Evolutionary conservation across 1,140 invertebrate genomes (phyloP), one percentile per base, ranked within the genome.

Genomic region (Drosophila ambigua): DNA sequence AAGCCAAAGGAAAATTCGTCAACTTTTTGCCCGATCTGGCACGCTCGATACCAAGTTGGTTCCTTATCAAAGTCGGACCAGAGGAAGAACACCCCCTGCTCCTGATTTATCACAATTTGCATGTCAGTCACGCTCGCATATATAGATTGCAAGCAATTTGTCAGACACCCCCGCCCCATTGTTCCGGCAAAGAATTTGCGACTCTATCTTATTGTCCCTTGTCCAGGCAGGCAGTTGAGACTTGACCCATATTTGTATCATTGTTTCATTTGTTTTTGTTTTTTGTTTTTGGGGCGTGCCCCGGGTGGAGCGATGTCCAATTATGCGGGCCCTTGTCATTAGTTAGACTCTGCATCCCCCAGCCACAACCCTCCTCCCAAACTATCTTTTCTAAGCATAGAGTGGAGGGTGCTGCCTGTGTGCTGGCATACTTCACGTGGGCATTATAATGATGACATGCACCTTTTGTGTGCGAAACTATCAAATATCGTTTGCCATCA

Each of bases 61-160:
- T 51, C 57, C 55, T 75, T 75, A 76, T 75, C 72, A 68, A 55
- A 60, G 44, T 75, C 61, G 54, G 11, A 41, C 43, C 72, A 76
- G 73, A 48, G 57, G 53, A 45, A 26, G 28, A 58, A 23, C 43
- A 44, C 43, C 66, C 57, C 62, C 51, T 72, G 3, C 23, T 24
- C 23, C 71, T 66, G 76, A 84, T 84, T 83, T 85, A 84, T 84
- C 80, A 77, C 80, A 77, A 84, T 84, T 84, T 84, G 77, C 80
- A 84, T 84, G 80, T 79, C 80, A 84, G 80, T 84, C 80, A 84
- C 80, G 80, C 72, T 69, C 61, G 64, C 59, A 58, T 59, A 74
- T 89, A 88, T 77, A 82, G 88, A 88, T 89, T 88, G 79, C 72
- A 79, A 77, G 80, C 79, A 88, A 89, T 88, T 88, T 88, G 65